phyloP scores from a whole-genome alignment of 2,888 invertebrate genomes.

The Nipponacmea schrenckii region DNA sequence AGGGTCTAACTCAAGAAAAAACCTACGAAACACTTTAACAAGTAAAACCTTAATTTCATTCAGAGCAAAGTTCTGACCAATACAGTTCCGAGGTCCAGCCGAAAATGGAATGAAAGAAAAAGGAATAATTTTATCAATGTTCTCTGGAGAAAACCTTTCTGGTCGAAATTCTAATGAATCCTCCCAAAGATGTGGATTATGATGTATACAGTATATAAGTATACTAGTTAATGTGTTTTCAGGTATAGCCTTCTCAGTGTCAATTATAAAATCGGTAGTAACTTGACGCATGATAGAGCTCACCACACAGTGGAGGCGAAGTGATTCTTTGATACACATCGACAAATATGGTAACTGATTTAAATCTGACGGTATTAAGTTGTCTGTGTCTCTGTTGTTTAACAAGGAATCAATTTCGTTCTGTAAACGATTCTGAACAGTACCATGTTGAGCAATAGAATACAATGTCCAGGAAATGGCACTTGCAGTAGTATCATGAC shows the following conservation, averaged over 20 bases:
- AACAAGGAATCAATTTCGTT: slow-evolving; percentile 44
- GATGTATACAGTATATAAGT: slow-evolving; percentile 44
- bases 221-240: slow-evolving; percentile 35
- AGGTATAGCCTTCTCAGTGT: slow-evolving; percentile 40
- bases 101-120: slow-evolving; percentile 54
- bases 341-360: slow-evolving; percentile 42
- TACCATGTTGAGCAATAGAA: slow-evolving; percentile 40
- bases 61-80: slow-evolving; percentile 59
- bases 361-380: slow-evolving; percentile 38
- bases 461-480: slow-evolving; percentile 47
- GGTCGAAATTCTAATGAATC: slow-evolving; percentile 45
- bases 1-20: slow-evolving; percentile 34
- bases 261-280: slow-evolving; percentile 36
- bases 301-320: slow-evolving; percentile 47
- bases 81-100: slow-evolving; percentile 57
- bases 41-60: slow-evolving; percentile 52
- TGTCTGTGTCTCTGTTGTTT: slow-evolving; percentile 33
- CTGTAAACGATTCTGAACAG: slow-evolving; percentile 37
- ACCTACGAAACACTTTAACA: slow-evolving; percentile 45
- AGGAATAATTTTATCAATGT: slow-evolving; percentile 41
- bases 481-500: slow-evolving; percentile 54
- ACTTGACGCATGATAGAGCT: slow-evolving; percentile 42
- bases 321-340: slow-evolving; percentile 51
- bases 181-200: slow-evolving; percentile 45
- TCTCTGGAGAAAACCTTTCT: slow-evolving; percentile 49